phyloP scores from a whole-genome alignment of 2,113 vertebrate genomes.

The Calyptomena viridis region DNA sequence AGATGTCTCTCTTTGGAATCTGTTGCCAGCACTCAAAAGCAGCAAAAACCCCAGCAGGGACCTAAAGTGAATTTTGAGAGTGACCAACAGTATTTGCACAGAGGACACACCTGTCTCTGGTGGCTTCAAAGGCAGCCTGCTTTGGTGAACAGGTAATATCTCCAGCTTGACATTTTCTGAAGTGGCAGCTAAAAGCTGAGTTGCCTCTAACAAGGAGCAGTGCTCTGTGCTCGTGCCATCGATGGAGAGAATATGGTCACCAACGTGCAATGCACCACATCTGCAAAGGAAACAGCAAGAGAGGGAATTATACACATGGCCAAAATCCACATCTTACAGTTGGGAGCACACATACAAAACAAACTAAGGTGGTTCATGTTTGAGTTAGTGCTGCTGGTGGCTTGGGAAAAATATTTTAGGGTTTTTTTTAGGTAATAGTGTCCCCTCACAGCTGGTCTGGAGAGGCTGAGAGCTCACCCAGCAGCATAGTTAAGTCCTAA shows the following conservation, averaged over 20 bases:
- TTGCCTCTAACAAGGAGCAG: slow-evolving; percentile 92
- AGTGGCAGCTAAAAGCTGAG: slow-evolving; percentile 87
- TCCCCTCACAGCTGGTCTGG: not conserved
- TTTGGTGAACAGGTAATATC: slow-evolving; percentile 88
- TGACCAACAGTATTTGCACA: not conserved
- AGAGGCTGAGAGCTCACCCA: not conserved
- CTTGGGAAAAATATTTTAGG: not conserved
- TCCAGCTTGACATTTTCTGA: slow-evolving; percentile 86
- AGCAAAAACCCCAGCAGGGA: not conserved
- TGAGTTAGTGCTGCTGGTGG: not conserved
- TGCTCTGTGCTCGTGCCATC: slow-evolving; percentile 92
- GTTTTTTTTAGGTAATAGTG: not conserved
- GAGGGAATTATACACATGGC: not conserved
- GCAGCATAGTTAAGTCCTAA: not conserved
- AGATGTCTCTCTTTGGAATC: slow-evolving; percentile 17
- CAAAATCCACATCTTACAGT: not conserved
- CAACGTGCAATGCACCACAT: slow-evolving; percentile 86
- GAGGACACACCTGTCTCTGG: slow-evolving; percentile 86
- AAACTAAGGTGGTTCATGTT: not conserved
- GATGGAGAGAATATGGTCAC: slow-evolving; percentile 92
- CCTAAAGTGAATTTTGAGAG: not conserved
- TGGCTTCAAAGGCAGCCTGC: slow-evolving; percentile 80
- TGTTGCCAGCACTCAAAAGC: not conserved
- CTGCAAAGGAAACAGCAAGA: slow-evolving; percentile 65
- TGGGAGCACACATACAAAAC: not conserved